A percentile compares a stretch with the other conserved stretches of the same genome.
Conservation (phyloP, 2,113 vertebrate species). For the Gulo gulo region DNA sequence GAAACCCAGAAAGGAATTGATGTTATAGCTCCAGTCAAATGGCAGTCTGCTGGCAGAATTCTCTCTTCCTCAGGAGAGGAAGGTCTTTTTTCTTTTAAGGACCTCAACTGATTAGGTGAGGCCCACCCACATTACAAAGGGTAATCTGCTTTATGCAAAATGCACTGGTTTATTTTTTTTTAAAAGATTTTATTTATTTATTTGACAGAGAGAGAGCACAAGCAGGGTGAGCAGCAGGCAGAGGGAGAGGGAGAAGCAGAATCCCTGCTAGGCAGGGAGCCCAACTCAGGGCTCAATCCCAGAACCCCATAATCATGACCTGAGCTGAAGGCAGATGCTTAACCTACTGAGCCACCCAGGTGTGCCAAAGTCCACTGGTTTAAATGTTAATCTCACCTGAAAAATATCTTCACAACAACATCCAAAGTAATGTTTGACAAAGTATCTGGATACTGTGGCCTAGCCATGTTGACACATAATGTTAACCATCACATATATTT, state of each 20-base stretch:
- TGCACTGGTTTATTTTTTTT: not conserved
- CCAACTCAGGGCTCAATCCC: too few relatives aligned
- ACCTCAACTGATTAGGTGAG: not conserved
- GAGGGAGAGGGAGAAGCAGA: too few relatives aligned
- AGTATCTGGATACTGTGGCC: not conserved
- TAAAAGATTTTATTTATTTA: too few relatives aligned
- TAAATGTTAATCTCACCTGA: not conserved
- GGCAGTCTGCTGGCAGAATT: not conserved
- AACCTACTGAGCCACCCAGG: too few relatives aligned
- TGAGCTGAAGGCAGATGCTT: too few relatives aligned
- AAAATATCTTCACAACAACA: not conserved
- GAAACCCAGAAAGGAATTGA: not conserved
- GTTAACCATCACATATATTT: not conserved
- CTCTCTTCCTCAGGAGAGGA: not conserved
- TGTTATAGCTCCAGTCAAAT: not conserved
- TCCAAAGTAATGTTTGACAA: not conserved
- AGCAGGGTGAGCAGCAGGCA: too few relatives aligned
- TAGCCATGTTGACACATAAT: not conserved
- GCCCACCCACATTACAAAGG: not conserved
- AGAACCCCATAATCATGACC: too few relatives aligned
- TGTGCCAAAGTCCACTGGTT: too few relatives aligned
- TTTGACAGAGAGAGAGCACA: too few relatives aligned
- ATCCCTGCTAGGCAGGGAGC: too few relatives aligned
- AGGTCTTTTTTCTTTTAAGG: not conserved
- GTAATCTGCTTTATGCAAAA: not conserved